These are phyloP conservation scores for Pyrrhia umbra DNA, from an alignment of 2,888 invertebrate species.

Conservation along the genomic window DNA sequence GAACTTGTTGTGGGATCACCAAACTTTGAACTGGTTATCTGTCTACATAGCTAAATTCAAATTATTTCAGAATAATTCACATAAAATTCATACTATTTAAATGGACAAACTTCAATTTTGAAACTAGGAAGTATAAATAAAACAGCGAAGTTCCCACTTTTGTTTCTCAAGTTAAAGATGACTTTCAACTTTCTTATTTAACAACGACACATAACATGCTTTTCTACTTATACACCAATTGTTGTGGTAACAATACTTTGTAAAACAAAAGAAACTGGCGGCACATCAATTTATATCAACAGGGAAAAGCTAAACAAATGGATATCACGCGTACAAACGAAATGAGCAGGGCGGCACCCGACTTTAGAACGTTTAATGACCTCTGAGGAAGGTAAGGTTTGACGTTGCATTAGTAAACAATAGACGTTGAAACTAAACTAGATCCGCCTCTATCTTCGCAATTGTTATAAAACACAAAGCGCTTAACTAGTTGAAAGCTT, in stretches of 20 bases:
- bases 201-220: constrained; percentile 43
- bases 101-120: background rate
- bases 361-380: constrained; percentile 80
- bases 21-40: constrained; percentile 42
- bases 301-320: constrained; percentile 68
- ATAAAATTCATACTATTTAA: background rate
- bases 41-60: constrained; percentile 5
- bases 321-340: constrained; percentile 62
- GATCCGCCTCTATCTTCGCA: constrained; percentile 80
- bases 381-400: constrained; percentile 76
- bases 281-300: constrained; percentile 65
- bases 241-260: constrained; percentile 60
- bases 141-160: background rate
- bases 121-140: constrained; percentile 3
- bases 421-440: constrained; percentile 79
- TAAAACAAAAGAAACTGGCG: constrained; percentile 72
- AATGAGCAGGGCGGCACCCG: constrained; percentile 74
- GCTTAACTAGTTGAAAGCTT: constrained; percentile 82
- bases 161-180: constrained; percentile 35
- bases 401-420: constrained; percentile 85
- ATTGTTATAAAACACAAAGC: constrained; percentile 83
- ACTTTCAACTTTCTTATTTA: constrained; percentile 42
- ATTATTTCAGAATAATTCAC: constrained; percentile 8
- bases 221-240: constrained; percentile 55
- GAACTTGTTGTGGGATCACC: constrained; percentile 33